A percentile compares a stretch with the other conserved stretches of the same genome.
phyloP scores from a whole-genome alignment of 1,140 invertebrate genomes.

The Aphelenchoides avenae region DNA sequence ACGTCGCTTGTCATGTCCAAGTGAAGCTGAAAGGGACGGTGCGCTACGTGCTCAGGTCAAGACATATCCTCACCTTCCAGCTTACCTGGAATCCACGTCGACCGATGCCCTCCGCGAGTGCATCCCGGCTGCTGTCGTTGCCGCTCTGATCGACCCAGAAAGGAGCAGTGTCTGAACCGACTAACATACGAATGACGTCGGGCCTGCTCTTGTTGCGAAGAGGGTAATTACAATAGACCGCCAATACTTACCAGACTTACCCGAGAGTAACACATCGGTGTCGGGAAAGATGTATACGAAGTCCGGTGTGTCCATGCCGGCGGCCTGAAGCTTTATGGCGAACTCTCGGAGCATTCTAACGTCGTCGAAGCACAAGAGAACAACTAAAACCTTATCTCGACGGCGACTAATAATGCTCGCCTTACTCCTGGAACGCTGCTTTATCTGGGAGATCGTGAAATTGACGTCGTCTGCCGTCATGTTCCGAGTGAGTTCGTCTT shows the following conservation, averaged over 20 bases:
- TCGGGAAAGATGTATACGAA: constrained; percentile 28
- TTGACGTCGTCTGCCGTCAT: background rate
- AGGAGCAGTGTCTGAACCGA: constrained; percentile 9
- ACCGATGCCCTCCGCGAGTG: constrained; percentile 27
- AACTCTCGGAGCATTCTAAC: constrained; percentile 6
- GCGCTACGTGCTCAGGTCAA: background rate
- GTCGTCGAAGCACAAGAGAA: constrained; percentile 22
- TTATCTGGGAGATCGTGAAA: constrained; percentile 11
- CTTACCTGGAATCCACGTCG: constrained; percentile 28
- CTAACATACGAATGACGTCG: constrained; percentile 8
- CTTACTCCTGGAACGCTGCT: constrained; percentile 12
- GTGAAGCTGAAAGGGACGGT: constrained; percentile 11
- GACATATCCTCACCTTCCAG: background rate
- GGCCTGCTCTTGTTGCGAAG: background rate
- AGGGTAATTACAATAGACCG: background rate
- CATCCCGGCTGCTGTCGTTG: constrained; percentile 17
- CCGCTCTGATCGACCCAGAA: constrained; percentile 18
- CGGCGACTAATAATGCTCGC: background rate
- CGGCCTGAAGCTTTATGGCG: constrained; percentile 15
- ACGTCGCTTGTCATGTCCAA: constrained; percentile 10
- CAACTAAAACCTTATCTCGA: constrained; percentile 4
- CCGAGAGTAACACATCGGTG: constrained; percentile 15
- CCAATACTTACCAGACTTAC: too few relatives aligned
- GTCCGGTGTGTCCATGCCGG: constrained; percentile 17
- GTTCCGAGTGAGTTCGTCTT: constrained; percentile 2